These are phyloP conservation scores for Drosophila athabasca DNA, from an alignment of 1,140 invertebrate genomes.

Conservation along the genomic window DNA sequence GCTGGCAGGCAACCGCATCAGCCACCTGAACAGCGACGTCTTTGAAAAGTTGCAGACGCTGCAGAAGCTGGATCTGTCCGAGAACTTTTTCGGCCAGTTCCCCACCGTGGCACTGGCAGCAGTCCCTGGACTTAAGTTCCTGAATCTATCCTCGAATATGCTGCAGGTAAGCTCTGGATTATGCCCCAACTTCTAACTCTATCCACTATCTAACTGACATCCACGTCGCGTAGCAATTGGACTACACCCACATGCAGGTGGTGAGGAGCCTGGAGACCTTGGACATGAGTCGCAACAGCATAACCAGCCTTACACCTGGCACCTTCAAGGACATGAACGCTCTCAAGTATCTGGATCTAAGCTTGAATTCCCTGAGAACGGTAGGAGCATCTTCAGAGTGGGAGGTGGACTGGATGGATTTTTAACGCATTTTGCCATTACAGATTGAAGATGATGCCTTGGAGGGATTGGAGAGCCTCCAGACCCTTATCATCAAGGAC, in stretches of 20 bases:
- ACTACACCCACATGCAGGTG: constrained; percentile 87
- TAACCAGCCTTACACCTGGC: constrained; percentile 91
- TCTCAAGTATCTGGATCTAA: constrained; percentile 91
- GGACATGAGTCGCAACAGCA: constrained; percentile 93
- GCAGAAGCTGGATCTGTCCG: constrained; percentile 91
- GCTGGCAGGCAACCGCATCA: constrained; percentile 90
- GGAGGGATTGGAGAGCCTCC: constrained; percentile 90
- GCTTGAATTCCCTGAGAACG: constrained; percentile 93
- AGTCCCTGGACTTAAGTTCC: constrained; percentile 87
- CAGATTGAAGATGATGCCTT: constrained; percentile 94
- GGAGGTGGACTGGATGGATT: no score
- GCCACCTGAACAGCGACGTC: constrained; percentile 91
- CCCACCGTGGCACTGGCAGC: constrained; percentile 90
- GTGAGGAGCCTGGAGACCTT: constrained; percentile 89
- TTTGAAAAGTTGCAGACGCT: constrained; percentile 89
- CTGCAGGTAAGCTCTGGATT: constrained; percentile 84
- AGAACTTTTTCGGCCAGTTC: constrained; percentile 93
- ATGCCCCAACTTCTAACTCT: no score
- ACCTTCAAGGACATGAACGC: constrained; percentile 90
- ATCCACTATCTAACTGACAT: no score
- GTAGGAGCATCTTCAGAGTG: constrained; percentile 84
- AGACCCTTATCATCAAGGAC: constrained; percentile 92
- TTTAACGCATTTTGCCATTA: constrained; percentile 24
- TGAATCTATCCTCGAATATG: constrained; percentile 93
- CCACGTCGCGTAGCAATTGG: constrained; percentile 85